Percentiles rank a stretch among this genome's conserved stretches.
Conservation (phyloP, 2,113 vertebrate species). For the Pithys albifrons region DNA sequence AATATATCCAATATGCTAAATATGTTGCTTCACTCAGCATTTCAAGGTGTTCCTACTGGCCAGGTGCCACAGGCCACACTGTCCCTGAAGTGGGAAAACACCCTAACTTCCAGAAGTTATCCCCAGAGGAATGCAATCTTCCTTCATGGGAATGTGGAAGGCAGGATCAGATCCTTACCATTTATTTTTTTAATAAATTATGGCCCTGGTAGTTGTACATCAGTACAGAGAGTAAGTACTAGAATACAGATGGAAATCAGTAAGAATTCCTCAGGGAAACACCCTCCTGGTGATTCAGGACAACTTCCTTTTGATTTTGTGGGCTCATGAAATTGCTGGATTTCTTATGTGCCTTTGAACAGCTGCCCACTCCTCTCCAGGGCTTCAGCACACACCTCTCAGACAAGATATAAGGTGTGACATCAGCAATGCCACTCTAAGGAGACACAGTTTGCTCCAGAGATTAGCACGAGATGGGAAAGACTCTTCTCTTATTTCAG, state of each 20-base stretch:
- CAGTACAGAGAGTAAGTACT: neutral
- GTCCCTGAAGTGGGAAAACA: neutral
- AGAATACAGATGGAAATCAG: neutral
- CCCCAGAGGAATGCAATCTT: neutral
- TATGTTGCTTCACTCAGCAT: neutral
- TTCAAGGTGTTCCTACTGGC: neutral
- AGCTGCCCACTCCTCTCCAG: neutral
- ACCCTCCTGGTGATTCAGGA: neutral
- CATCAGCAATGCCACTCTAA: neutral
- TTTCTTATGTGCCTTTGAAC: neutral
- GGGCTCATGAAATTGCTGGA: neutral
- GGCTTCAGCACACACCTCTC: neutral
- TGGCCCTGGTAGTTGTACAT: neutral
- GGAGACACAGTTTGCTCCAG: neutral
- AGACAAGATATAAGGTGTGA: neutral
- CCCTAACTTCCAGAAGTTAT: neutral
- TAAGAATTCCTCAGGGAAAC: neutral
- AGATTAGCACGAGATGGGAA: fast-evolving
- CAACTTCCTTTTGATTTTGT: neutral
- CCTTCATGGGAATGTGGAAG: neutral
- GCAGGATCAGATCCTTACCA: neutral
- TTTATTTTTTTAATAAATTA: neutral
- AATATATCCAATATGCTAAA: slow-evolving; percentile 36
- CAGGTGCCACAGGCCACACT: neutral
- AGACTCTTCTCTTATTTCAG: neutral